Evolutionary conservation across 2,797 vertebrate genomes (phyloP).

Genomic region (Onychomys torridus): DNA sequence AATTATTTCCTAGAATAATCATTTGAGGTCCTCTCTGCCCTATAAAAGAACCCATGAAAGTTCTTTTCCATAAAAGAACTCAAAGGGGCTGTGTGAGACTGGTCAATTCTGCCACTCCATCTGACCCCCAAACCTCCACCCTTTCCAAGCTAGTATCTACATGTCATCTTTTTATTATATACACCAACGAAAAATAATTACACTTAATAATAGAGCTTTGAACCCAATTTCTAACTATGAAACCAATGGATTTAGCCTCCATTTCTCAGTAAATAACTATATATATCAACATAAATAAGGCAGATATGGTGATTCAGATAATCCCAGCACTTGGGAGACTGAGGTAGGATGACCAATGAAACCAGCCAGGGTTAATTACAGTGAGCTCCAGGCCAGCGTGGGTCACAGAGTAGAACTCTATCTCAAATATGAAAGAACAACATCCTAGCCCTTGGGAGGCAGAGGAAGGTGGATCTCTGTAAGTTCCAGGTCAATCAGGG

Average conservation of each 20-base stretch:
- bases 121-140: background rate
- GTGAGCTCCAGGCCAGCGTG: background rate
- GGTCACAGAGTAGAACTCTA: background rate
- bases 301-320: background rate
- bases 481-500: background rate
- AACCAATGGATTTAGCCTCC: constrained; percentile 13
- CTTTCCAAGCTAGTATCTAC: constrained; percentile 46
- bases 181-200: constrained; percentile 46
- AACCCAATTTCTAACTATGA: constrained; percentile 31
- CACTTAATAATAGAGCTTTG: constrained; percentile 21
- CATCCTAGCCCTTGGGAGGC: background rate
- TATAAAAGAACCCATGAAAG: background rate
- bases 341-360: background rate
- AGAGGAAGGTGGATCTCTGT: background rate
- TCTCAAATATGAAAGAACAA: background rate
- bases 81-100: constrained; percentile 44
- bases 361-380: background rate
- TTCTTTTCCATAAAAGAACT: constrained; percentile 30
- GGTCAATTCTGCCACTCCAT: background rate
- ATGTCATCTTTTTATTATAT: constrained; percentile 16
- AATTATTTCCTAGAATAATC: constrained; percentile 55
- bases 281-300: background rate
- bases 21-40: background rate
- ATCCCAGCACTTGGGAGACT: background rate
- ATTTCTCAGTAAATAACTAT: constrained; percentile 48